Evolutionary conservation across 2,113 vertebrate genomes (phyloP).

Genomic region (Misgurnus anguillicaudatus): DNA sequence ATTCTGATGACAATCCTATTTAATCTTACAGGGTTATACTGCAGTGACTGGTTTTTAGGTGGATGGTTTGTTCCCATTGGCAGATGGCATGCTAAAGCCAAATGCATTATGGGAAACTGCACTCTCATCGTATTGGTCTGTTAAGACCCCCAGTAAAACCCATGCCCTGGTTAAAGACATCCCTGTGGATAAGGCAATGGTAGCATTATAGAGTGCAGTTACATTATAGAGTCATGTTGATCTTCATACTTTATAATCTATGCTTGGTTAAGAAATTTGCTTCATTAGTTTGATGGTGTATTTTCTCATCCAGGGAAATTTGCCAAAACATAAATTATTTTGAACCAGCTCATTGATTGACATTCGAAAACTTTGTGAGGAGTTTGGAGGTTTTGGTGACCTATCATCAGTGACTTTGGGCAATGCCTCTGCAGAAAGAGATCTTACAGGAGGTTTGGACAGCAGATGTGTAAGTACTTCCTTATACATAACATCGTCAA

Average conservation of each 20-base stretch:
- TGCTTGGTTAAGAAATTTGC: background rate
- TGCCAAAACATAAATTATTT: background rate
- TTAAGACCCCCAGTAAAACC: slow-evolving; percentile 6
- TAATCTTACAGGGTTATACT: background rate
- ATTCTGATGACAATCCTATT: slow-evolving; percentile 38
- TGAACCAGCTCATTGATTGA: background rate
- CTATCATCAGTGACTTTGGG: background rate
- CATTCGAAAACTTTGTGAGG: background rate
- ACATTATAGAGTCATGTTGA: too few species aligned
- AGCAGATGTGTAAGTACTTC: slow-evolving; percentile 15
- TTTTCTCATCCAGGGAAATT: background rate
- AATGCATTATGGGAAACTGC: slow-evolving; percentile 9
- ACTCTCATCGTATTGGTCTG: background rate
- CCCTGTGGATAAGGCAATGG: background rate
- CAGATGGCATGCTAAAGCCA: slow-evolving; percentile 8
- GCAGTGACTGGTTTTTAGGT: background rate
- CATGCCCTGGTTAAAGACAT: background rate
- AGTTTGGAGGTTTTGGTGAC: background rate
- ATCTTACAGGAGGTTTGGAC: slow-evolving; percentile 43
- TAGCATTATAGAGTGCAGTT: too few species aligned
- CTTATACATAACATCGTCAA: background rate
- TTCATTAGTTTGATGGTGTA: background rate
- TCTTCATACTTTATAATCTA: background rate
- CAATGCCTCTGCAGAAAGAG: slow-evolving; percentile 39
- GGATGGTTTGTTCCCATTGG: background rate